phyloP scores from a whole-genome alignment of 2,888 invertebrate species.

The Norana najaformis region DNA sequence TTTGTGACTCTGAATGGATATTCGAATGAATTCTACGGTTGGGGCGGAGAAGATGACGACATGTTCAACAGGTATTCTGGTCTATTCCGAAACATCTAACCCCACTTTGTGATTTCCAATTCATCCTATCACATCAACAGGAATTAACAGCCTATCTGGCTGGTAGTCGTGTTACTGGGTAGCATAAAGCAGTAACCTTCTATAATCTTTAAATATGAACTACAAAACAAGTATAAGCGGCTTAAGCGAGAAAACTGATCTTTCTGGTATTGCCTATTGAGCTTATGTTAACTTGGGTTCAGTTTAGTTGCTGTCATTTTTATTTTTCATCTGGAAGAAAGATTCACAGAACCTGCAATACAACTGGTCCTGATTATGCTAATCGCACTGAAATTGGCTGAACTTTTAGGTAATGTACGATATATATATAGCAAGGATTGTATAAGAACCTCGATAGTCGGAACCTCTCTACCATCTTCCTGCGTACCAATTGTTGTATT shows the following conservation, averaged over 20 bases:
- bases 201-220: neutral
- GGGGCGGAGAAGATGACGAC: slow-evolving; percentile 61
- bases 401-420: too few species aligned
- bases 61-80: slow-evolving; percentile 53
- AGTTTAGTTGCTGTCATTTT: neutral
- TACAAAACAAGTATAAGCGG: neutral
- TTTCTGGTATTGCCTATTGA: neutral
- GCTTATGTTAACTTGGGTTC: neutral
- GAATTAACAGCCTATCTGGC: neutral
- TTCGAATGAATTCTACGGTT: slow-evolving; percentile 63
- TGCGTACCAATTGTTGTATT: too few species aligned
- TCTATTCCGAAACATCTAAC: too few species aligned
- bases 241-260: neutral
- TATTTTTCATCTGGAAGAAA: neutral
- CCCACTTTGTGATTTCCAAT: neutral
- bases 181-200: neutral
- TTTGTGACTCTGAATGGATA: slow-evolving; percentile 62
- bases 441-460: neutral
- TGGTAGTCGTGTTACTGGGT: neutral
- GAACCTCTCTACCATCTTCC: neutral
- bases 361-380: neutral
- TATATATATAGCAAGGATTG: too few species aligned
- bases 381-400: too few species aligned
- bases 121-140: neutral
- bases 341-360: neutral